Base-by-base conservation (phyloP, 2,888 invertebrate species). In the Lumbricus terrestris region DNA sequence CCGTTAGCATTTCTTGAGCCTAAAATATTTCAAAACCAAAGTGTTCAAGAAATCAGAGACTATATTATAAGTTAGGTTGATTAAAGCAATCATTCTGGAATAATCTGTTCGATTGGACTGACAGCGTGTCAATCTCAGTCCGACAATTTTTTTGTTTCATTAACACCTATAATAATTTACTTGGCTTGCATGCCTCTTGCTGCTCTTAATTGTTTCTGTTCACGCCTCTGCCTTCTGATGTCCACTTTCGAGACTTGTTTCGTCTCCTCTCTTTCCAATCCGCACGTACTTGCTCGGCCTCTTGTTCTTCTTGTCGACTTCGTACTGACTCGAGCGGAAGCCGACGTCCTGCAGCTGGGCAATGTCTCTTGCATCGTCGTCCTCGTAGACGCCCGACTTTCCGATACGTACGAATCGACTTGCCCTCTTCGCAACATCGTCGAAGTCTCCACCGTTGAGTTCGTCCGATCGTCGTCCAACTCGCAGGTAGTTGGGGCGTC, bases 211-310 rank as follows among this genome's bases (percentile, higher is more conserved):
- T n/a, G 23, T 13, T 23, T 54, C 13, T 54, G 5, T n/a, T 69
- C 18, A 29, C 5, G 69, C n/a, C n/a, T n/a, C 29, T n/a, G n/a
- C 29, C 1, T 29, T 69, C n/a, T 69, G 69, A 69, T 13, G 69
- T n/a, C 69, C 69, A 69, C n/a, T 69, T 8, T 69, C 69, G 47
- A 47, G 23, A 23, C 23, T 23, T 34, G 85, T 85, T 34, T 34
- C 35, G n/a, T 85, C 85, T 34, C 16, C 37, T 33, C 85, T 33
- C n/a, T 85, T 85, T 11, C 85, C 85, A 35, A 85, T 85, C 85
- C 85, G 34, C 34, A 85, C 85, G 37, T 85, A 85, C 16, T 85
- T 85, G 85, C 85, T 85, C 16, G 85, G 85, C 85, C 34, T 85
- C 20, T 85, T 85, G 85, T 85, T 85, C 6, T 37, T 34, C 85